Percentiles rank a stretch among this genome's conserved stretches.
phyloP scores from a whole-genome alignment of 2,888 invertebrate genomes.

The Pseudococcus jackbeardsleyi region DNA sequence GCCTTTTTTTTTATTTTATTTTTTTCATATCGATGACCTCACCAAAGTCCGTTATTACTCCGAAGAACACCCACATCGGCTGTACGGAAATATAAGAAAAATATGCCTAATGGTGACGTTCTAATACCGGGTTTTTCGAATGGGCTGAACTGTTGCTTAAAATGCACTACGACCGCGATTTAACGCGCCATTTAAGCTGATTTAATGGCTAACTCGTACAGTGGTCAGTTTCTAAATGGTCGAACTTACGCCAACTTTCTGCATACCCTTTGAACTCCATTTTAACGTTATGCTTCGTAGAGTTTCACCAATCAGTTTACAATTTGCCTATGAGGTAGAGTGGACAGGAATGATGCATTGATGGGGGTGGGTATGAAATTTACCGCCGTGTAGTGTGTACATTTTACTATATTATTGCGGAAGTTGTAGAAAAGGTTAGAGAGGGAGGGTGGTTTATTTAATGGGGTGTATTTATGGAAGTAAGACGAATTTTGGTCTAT shows the following conservation, averaged over 20 bases:
- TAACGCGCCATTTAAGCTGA: constrained; percentile 1
- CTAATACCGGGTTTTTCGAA: not conserved
- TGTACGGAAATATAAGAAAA: not conserved
- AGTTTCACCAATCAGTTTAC: not conserved
- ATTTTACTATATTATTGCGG: too few species aligned
- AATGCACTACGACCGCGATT: constrained; percentile 9
- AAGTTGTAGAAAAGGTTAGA: too few species aligned
- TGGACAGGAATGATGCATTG: not conserved
- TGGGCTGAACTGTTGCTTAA: constrained; percentile 17
- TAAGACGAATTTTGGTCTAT: too few species aligned
- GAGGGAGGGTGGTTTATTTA: too few species aligned
- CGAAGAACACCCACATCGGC: not conserved
- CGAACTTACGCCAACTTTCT: not conserved
- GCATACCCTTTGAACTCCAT: constrained; percentile 17
- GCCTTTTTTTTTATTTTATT: not conserved
- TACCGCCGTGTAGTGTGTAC: too few species aligned
- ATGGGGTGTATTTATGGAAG: too few species aligned
- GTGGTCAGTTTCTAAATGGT: not conserved
- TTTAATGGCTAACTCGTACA: not conserved
- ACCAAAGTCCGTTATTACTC: not conserved
- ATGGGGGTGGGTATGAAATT: not conserved
- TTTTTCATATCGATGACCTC: constrained; percentile 15
- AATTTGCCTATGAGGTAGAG: not conserved
- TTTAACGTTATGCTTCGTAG: not conserved
- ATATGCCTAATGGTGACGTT: not conserved